phyloP scores from a whole-genome alignment of 2,888 invertebrate species.

The Drosophila paranaensis region DNA sequence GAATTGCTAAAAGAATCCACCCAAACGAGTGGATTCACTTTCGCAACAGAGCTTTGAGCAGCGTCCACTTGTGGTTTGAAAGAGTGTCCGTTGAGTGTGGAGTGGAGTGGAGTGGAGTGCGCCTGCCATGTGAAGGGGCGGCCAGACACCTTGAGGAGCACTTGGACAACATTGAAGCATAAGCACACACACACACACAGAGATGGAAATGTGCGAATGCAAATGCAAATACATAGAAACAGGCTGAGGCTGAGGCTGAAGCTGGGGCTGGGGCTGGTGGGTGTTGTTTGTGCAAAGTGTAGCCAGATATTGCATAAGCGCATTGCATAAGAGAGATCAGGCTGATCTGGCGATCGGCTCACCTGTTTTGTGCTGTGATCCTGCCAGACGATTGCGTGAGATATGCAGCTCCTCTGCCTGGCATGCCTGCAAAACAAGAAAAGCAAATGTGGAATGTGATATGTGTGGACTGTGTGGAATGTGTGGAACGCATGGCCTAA shows the following conservation, averaged over 20 bases:
- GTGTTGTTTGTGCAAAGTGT: slow-evolving; percentile 4
- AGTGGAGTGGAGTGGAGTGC: slow-evolving; percentile 10
- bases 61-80: slow-evolving; percentile 5
- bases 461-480: slow-evolving; percentile 9
- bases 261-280: background rate
- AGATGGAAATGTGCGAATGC: background rate
- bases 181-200: background rate
- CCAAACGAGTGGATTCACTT: slow-evolving; percentile 7
- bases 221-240: background rate
- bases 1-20: slow-evolving; percentile 1
- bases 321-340: slow-evolving; percentile 4
- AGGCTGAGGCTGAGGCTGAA: background rate
- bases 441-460: slow-evolving; percentile 8
- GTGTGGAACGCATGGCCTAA: slow-evolving; percentile 9
- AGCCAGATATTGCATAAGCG: slow-evolving; percentile 15
- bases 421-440: slow-evolving; percentile 68
- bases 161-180: slow-evolving; percentile 22
- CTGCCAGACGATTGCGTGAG: slow-evolving; percentile 65
- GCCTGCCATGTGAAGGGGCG: slow-evolving; percentile 34
- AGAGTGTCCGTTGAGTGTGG: slow-evolving; percentile 2
- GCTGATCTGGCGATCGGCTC: slow-evolving; percentile 41
- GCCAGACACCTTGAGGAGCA: slow-evolving; percentile 46
- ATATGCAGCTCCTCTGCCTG: slow-evolving; percentile 63
- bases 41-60: background rate
- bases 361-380: slow-evolving; percentile 66